phyloP scores from a whole-genome alignment of 92 coral and sea anemone species.

The Parazoanthus atlanticus region DNA sequence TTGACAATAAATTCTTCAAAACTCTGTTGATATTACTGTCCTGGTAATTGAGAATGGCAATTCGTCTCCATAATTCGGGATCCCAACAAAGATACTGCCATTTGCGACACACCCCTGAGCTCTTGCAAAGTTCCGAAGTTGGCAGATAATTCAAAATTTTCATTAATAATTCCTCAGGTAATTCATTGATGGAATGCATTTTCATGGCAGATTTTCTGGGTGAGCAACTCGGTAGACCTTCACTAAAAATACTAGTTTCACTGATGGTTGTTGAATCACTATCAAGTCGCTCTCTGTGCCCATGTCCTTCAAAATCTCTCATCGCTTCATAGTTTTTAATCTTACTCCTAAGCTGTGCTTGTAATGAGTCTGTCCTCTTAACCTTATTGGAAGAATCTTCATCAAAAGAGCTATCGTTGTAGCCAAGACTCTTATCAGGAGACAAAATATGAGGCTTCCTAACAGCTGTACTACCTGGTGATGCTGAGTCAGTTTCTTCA shows the following conservation, averaged over 20 bases:
- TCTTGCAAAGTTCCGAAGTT: constrained; percentile 78
- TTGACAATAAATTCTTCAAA: constrained; percentile 74
- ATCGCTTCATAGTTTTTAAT: constrained; percentile 62
- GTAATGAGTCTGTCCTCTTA: constrained; percentile 78
- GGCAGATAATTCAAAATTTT: constrained; percentile 77
- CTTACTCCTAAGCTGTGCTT: constrained; percentile 78
- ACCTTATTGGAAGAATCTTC: constrained; percentile 58
- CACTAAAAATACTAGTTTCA: constrained; percentile 74
- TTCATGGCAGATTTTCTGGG: constrained; percentile 40
- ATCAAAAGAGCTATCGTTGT: constrained; percentile 75
- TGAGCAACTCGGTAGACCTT: constrained; percentile 47
- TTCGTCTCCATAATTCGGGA: constrained; percentile 84
- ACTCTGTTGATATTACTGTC: constrained; percentile 92
- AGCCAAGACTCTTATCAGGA: constrained; percentile 62
- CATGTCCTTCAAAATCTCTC: constrained; percentile 25
- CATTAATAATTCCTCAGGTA: constrained; percentile 86
- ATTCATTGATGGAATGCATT: constrained; percentile 62
- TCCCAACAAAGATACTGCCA: constrained; percentile 98
- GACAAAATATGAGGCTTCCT: neutral
- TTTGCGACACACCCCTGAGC: constrained; percentile 88
- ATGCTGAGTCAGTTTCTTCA: constrained; percentile 4
- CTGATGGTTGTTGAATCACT: constrained; percentile 90
- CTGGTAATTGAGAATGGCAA: constrained; percentile 77
- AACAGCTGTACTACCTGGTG: constrained; percentile 1
- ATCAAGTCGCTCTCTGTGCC: constrained; percentile 63